Conservation (phyloP, 2,113 vertebrate species). For the Melanerpes aurifrons region DNA sequence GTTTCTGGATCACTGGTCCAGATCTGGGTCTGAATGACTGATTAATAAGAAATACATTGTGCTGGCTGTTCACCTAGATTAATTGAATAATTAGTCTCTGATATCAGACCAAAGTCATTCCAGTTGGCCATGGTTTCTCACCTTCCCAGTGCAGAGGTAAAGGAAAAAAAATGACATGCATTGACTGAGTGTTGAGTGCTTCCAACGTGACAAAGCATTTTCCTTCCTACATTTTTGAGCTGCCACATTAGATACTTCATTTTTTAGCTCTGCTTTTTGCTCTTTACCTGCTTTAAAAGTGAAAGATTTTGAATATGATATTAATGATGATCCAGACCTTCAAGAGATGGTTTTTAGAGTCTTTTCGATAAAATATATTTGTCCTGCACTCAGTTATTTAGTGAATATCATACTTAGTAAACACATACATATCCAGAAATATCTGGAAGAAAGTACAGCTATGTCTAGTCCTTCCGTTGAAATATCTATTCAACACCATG, state of each 20-base stretch:
- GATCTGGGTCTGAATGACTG: too few relatives aligned
- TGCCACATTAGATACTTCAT: background rate
- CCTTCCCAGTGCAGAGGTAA: background rate
- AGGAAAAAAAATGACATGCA: conserved; percentile 11
- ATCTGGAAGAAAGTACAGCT: background rate
- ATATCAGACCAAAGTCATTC: conserved; percentile 12
- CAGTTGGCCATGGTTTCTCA: background rate
- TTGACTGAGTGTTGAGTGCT: background rate
- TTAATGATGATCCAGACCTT: background rate
- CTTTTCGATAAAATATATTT: background rate
- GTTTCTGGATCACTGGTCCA: too few relatives aligned
- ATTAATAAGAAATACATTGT: too few relatives aligned
- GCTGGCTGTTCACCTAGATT: too few relatives aligned
- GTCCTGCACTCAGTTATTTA: background rate
- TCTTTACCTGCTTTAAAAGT: background rate
- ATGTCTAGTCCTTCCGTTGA: background rate
- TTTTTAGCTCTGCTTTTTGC: background rate
- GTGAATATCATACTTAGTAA: background rate
- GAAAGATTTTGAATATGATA: background rate
- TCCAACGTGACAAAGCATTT: background rate
- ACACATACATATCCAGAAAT: background rate
- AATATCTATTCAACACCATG: background rate
- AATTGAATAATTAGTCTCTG: background rate
- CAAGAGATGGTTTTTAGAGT: background rate
- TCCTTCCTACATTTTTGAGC: background rate